Evolutionary conservation across 2,113 vertebrate genomes (phyloP), one percentile per base, ranked within the genome.

Genomic region (Esox niger): DNA sequence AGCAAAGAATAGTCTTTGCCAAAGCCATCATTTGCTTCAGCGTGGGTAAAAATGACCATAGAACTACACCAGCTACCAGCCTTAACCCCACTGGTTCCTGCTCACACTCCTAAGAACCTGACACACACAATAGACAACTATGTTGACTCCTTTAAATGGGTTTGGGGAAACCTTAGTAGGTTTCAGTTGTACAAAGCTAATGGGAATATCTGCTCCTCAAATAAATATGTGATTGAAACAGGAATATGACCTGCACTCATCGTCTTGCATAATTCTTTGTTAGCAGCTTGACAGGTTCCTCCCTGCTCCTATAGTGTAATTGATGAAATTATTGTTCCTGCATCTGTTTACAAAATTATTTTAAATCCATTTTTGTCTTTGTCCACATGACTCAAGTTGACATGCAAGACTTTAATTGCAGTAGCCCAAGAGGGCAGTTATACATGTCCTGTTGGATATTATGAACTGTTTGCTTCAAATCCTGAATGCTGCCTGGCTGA

Each of bases 31-130:
- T 67, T 65, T 54, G 69, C 78, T 83, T 86, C 63, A 60, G 79
- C 84, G 79, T 64, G 67, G 74, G 73, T 82, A 71, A 82, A 74
- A 79, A 84, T 58, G n/a, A 71, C 74, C 68, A 65, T 74, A 80
- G 67, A 82, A 82, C 80, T 75, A 87, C 83, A 89, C 88, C 91
- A 91, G 90, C 87, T 90, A 91, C 86, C 87, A 88, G 91, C 91
- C 91, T 93, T 92, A 92, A 86, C 74, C 86, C 83, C 68, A 47
- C 38, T 60, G 38, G 38, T 55, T 61, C 76, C 73, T 35, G 49
- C 59, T 10, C 31, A 43, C 52, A 56, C 8, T 33, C 21, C 55
- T 70, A 66, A 75, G 69, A 69, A 71, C 64, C 73, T 75, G 25
- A 59, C 68, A 61, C 63, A 23, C n/a, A 21, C 20, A 15, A 23